Conservation (phyloP, 2,888 invertebrate species). For the Ferdinandea cuprea region DNA sequence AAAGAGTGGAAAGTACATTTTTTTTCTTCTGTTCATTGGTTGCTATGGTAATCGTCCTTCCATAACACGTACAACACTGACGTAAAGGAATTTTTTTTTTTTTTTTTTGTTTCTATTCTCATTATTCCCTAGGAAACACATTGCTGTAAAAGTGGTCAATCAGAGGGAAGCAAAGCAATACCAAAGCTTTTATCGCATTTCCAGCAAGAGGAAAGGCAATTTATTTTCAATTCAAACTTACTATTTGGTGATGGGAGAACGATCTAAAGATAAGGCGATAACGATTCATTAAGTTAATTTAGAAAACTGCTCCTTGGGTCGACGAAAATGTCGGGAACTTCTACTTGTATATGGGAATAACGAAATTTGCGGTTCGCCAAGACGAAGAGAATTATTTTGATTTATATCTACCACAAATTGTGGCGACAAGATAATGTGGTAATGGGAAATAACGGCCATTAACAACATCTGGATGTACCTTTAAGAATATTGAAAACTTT, state of each 20-base stretch:
- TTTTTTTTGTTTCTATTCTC: no score
- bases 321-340: background rate
- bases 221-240: conserved; percentile 44
- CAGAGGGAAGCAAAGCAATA: conserved; percentile 8
- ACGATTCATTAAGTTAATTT: conserved; percentile 39
- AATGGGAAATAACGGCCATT: background rate
- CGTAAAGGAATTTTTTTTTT: conserved; percentile 27
- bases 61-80: conserved; percentile 58
- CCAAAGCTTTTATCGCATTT: conserved; percentile 26
- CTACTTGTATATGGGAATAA: background rate
- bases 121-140: conserved; percentile 27
- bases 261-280: conserved; percentile 39
- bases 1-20: conserved; percentile 25
- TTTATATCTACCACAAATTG: background rate
- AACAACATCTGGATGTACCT: background rate
- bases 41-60: conserved; percentile 52
- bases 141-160: conserved; percentile 41
- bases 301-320: background rate
- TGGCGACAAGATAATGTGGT: background rate
- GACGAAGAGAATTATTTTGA: background rate
- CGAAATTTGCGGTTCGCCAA: background rate
- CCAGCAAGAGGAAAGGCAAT: conserved; percentile 21
- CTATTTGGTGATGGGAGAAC: conserved; percentile 20
- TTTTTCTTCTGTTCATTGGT: no score
- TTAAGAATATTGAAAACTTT: background rate